Evolutionary conservation across 2,888 invertebrate species (phyloP).

Genomic region (Girardia tigrina): DNA sequence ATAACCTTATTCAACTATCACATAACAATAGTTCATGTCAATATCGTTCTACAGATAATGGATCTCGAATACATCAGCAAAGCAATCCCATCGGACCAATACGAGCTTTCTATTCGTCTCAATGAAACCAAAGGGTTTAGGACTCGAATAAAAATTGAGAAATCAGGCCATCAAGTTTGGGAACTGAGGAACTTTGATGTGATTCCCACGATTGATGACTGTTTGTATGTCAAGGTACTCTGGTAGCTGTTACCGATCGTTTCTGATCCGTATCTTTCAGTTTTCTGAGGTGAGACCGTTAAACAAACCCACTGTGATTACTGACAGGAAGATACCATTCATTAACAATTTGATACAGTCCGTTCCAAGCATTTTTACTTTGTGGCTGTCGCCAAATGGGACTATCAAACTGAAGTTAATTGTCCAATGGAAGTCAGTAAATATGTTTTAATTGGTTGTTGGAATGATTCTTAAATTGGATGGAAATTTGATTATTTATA

Average conservation of each 20-base stretch:
- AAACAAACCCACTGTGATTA: background rate
- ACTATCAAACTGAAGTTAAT: background rate
- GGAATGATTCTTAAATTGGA: too few species aligned
- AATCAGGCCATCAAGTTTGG: background rate
- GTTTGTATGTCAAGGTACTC: background rate
- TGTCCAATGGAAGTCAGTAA: background rate
- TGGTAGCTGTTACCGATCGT: background rate
- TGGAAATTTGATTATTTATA: too few species aligned
- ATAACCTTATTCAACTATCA: too few species aligned
- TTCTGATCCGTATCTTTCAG: background rate
- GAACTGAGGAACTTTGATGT: background rate
- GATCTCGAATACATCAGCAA: background rate
- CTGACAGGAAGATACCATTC: background rate
- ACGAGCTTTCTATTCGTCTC: background rate
- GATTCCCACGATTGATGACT: background rate
- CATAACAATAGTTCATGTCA: too few species aligned
- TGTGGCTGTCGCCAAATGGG: background rate
- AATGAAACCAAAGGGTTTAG: background rate
- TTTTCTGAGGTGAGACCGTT: background rate
- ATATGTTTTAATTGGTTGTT: too few species aligned
- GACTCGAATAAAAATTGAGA: background rate
- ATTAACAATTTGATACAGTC: background rate
- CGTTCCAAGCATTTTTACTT: background rate
- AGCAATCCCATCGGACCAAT: background rate
- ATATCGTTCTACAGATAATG: background rate